phyloP scores from a whole-genome alignment of 2,113 vertebrate genomes.

The Okapia johnstoni region DNA sequence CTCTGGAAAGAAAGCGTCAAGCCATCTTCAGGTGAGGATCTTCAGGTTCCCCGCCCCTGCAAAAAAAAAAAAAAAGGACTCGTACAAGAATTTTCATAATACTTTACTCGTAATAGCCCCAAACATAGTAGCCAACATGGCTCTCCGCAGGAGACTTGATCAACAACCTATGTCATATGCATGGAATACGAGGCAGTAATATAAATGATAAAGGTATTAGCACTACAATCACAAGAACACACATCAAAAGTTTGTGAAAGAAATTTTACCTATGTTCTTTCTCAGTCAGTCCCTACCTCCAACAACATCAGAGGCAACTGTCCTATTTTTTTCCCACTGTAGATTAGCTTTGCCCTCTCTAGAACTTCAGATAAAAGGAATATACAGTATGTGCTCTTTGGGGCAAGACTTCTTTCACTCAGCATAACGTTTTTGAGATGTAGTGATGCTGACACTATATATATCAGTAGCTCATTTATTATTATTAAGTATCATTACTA shows the following conservation, averaged over 20 bases:
- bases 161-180: too few species aligned
- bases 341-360: neutral
- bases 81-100: too few species aligned
- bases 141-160: too few species aligned
- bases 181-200: neutral
- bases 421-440: neutral
- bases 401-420: neutral
- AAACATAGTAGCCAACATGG: too few species aligned
- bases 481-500: neutral
- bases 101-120: too few species aligned
- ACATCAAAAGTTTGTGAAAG: neutral
- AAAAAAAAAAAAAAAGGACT: too few species aligned
- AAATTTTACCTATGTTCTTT: neutral
- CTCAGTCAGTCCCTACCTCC: neutral
- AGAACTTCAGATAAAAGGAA: neutral
- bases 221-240: neutral
- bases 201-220: neutral
- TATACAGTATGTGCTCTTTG: neutral
- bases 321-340: neutral
- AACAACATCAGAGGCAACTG: neutral
- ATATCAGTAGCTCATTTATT: neutral
- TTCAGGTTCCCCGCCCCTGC: too few species aligned
- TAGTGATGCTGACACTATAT: neutral
- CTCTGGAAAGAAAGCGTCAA: too few species aligned
- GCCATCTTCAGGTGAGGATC: too few species aligned